These are phyloP conservation scores for Ichneumon xanthorius DNA, from an alignment of 2,888 invertebrate genomes.

Conservation along the genomic window DNA sequence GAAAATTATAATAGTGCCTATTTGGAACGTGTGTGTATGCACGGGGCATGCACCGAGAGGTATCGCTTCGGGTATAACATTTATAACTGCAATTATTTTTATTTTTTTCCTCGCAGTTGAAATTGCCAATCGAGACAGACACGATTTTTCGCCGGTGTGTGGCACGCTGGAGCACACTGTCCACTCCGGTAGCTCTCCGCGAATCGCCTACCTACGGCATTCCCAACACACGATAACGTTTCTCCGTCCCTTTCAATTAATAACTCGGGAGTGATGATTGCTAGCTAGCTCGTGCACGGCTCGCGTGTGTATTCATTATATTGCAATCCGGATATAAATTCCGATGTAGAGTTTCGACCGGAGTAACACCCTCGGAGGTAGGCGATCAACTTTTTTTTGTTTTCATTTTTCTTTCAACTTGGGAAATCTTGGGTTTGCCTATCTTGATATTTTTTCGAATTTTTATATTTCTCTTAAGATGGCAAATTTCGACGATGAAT, in stretches of 20 bases:
- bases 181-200: not conserved
- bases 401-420: not conserved
- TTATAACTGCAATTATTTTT: conserved; percentile 63
- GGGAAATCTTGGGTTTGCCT: not conserved
- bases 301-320: conserved; percentile 18
- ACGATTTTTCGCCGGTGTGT: conserved; percentile 29
- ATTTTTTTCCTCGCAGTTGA: conserved; percentile 30
- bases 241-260: conserved; percentile 55
- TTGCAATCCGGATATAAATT: conserved; percentile 9
- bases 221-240: conserved; percentile 41
- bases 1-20: not conserved
- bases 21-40: not conserved
- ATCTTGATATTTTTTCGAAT: not conserved
- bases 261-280: conserved; percentile 53
- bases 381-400: not conserved
- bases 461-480: not conserved
- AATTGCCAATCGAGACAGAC: conserved; percentile 43
- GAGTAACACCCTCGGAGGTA: not conserved
- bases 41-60: conserved; percentile 10
- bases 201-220: conserved; percentile 10
- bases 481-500: not conserved
- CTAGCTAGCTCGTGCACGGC: not conserved
- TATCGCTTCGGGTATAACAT: conserved; percentile 48
- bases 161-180: not conserved
- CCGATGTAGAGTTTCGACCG: conserved; percentile 4